Evolutionary conservation across 2,113 vertebrate species (phyloP), one percentile per base, ranked within the genome.

Genomic region (Acanthochromis polyacanthus): DNA sequence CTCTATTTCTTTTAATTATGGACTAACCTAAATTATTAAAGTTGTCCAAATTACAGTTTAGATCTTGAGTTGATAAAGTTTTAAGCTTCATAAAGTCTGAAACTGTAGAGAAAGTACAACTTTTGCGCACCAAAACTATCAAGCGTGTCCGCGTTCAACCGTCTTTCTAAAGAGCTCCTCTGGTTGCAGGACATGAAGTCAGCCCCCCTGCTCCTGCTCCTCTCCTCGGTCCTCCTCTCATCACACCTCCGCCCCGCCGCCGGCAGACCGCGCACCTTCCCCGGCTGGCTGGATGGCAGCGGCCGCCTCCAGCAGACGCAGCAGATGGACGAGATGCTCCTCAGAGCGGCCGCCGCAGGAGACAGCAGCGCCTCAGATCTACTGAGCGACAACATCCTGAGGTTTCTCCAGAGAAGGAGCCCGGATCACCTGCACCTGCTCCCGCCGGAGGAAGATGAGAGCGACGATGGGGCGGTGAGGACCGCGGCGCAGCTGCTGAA

Each of bases 111-210:
- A 43, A 43, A 43, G 32, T 9, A 10, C 32, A 43, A 15, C 14
- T 43, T 43, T 43, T 43, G 40, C 12, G 40, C 40, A 43, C 11
- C 40, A 43, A 43, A 43, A 43, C 14, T 15, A 15, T 8, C 3
- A 43, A 15, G 2, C 12, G 11, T 15, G 12, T 3, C 12, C 4
- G 40, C 15, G 40, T 3, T 43, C 12, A 43, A 43, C 40, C 40
- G 40, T 43, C 40, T 15, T 55, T 16, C 62, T 12, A 23, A 46
- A 10, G 1, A 3, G 16, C 46, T 4, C 22, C 1, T 53, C 28
- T 52, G 5, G 4, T 19, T 64, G 20, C 69, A 90, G 90, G 81
- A 83, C 73, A 95, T 96, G 95, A 95, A 94, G 91, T 56, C 90
- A 3, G 76, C 88, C 40, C 82, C 92, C 23, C 56, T 95, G 84